Evolutionary conservation across 2,113 vertebrate species (phyloP).

Genomic region (Ceyx melanurus): DNA sequence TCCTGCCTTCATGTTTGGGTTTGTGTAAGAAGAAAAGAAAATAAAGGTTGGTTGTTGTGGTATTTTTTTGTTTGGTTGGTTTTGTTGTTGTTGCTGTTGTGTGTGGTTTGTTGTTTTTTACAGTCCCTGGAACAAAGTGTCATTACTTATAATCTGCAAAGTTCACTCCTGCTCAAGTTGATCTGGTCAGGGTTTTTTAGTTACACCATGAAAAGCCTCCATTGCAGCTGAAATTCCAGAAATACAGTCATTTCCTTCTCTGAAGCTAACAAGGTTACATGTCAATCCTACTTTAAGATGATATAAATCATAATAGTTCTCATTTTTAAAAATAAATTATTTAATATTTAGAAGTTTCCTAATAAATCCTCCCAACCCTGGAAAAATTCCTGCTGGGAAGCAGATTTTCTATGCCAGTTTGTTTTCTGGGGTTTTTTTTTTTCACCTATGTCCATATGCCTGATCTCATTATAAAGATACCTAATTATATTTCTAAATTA

Average conservation of each 20-base stretch:
- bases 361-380: neutral
- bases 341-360: neutral
- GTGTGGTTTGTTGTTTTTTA: neutral
- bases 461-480: neutral
- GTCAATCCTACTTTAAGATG: neutral
- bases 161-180: neutral
- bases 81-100: neutral
- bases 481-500: constrained; percentile 45
- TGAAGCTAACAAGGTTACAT: neutral
- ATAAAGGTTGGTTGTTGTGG: neutral
- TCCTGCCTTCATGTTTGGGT: neutral
- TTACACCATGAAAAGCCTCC: neutral
- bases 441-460: neutral
- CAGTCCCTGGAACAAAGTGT: neutral
- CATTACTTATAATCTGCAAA: neutral
- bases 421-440: neutral
- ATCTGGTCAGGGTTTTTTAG: neutral
- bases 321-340: neutral
- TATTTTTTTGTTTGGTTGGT: neutral
- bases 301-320: neutral
- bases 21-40: neutral
- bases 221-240: neutral
- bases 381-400: neutral
- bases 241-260: neutral
- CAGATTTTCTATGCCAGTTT: neutral